Conservation (phyloP, 2,888 invertebrate species). For the Oxytorus armatus region DNA sequence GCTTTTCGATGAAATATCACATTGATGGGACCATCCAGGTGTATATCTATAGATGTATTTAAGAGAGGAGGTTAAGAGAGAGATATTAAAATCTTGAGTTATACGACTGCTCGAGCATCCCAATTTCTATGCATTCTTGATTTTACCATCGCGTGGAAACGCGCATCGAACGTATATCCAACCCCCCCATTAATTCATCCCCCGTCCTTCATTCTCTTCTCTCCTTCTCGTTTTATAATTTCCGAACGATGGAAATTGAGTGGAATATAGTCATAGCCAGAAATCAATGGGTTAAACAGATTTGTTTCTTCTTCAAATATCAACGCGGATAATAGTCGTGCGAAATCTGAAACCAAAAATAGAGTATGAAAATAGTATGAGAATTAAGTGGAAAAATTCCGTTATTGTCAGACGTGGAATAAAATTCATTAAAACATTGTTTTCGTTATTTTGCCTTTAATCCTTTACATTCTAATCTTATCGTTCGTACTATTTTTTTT, state of each 20-base stretch:
- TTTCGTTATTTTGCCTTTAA: neutral
- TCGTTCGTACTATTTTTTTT: too few relatives aligned
- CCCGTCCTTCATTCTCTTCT: neutral
- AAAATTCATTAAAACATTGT: neutral
- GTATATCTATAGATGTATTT: conserved; percentile 24
- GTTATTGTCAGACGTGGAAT: conserved; percentile 6
- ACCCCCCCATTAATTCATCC: neutral
- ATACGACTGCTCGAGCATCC: conserved; percentile 54
- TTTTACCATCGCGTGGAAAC: conserved; percentile 52
- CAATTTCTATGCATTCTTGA: conserved; percentile 60
- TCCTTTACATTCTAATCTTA: too few relatives aligned
- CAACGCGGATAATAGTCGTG: too few relatives aligned
- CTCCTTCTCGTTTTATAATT: neutral
- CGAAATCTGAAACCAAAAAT: too few relatives aligned
- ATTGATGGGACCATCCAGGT: conserved; percentile 1
- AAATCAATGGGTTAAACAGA: too few relatives aligned
- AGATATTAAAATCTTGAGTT: conserved; percentile 58
- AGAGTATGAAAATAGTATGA: too few relatives aligned
- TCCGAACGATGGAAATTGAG: neutral
- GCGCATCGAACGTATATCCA: conserved; percentile 45
- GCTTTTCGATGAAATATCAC: conserved; percentile 25
- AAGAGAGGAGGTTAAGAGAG: conserved; percentile 24
- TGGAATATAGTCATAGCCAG: too few relatives aligned
- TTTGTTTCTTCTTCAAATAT: too few relatives aligned
- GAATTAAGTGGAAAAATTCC: conserved; percentile 5